Evolutionary conservation across 2,113 vertebrate species (phyloP).

Genomic region (Thymallus thymallus): DNA sequence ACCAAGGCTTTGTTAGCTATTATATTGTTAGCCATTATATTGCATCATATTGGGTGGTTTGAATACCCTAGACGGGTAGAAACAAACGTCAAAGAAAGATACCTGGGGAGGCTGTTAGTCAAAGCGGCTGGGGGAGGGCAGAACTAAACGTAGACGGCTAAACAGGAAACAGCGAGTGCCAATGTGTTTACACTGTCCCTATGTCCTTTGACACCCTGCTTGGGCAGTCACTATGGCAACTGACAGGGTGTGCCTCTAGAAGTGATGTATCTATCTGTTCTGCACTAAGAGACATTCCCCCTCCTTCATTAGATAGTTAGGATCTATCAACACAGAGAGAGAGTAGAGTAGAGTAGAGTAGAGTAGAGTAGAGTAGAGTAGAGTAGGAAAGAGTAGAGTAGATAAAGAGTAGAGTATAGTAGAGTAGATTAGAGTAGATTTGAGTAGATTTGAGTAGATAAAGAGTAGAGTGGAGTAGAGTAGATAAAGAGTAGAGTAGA

Average conservation of each 20-base stretch:
- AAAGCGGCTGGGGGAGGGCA: no score
- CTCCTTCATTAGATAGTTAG: not conserved
- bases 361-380: no score
- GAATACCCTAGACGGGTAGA: not conserved
- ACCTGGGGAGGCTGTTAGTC: not conserved
- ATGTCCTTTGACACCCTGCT: not conserved
- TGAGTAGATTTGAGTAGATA: no score
- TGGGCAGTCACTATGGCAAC: not conserved
- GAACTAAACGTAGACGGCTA: not conserved
- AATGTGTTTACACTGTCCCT: slow-evolving; percentile 1
- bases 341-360: no score
- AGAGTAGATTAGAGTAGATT: no score
- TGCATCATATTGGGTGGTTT: not conserved
- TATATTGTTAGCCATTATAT: not conserved
- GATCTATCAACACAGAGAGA: no score
- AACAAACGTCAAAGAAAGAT: not conserved
- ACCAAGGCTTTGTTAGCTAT: not conserved
- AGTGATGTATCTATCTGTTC: not conserved
- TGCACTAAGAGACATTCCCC: not conserved
- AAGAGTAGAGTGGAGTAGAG: no score
- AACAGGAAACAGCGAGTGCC: not conserved
- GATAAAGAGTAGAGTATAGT: no score
- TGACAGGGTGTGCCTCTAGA: slow-evolving; percentile 8
- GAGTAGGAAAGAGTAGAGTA: no score
- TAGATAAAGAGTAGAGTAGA: no score